Conservation (phyloP, 2,113 vertebrate genomes). For the Pristiophorus japonicus region DNA sequence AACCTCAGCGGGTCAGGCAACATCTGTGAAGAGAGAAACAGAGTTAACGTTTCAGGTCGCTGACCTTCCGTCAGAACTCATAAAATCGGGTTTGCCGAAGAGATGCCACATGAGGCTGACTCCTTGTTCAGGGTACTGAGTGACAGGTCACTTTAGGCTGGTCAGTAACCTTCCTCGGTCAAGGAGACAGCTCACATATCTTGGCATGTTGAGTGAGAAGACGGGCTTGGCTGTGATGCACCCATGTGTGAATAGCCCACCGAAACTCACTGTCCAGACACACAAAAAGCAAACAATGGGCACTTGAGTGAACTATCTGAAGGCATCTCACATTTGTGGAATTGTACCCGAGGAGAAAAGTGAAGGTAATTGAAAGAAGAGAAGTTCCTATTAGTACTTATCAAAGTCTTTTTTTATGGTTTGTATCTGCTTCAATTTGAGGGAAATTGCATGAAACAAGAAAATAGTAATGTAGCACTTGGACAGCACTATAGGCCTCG, state of each 20-base stretch:
- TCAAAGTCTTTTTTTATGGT: not conserved
- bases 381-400: not conserved
- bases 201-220: not conserved
- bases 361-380: not conserved
- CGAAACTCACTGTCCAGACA: not conserved
- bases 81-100: not conserved
- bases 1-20: too few species aligned
- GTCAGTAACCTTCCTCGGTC: not conserved
- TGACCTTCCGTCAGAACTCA: not conserved
- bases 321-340: not conserved
- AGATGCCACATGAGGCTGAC: not conserved
- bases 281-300: not conserved
- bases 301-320: not conserved
- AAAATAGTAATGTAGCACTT: constrained; percentile 18
- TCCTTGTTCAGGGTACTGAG: not conserved
- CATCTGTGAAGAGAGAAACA: too few species aligned
- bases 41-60: too few species aligned
- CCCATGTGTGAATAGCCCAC: not conserved
- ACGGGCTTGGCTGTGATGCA: not conserved
- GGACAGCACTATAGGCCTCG: not conserved
- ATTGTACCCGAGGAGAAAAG: not conserved
- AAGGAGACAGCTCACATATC: not conserved
- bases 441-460: not conserved
- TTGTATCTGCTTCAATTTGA: not conserved
- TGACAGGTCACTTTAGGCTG: not conserved